Evolutionary conservation across 2,888 invertebrate species (phyloP).

Genomic region (Cryptophagus acutangulus): DNA sequence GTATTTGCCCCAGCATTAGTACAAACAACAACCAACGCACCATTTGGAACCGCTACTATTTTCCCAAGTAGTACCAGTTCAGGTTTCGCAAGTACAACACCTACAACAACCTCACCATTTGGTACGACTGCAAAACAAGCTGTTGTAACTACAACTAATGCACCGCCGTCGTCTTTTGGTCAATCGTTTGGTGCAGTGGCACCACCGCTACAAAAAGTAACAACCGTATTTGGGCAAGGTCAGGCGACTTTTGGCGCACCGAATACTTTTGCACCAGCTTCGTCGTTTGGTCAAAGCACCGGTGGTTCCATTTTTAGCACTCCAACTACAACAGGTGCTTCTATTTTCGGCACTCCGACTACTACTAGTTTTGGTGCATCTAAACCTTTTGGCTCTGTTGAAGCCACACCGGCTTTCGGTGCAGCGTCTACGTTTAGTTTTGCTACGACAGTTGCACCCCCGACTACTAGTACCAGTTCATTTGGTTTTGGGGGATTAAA

Average conservation of each 20-base stretch:
- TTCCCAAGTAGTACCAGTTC: slow-evolving; percentile 12
- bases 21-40: slow-evolving; percentile 1
- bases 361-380: slow-evolving; percentile 14
- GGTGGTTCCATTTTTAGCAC: slow-evolving; percentile 11
- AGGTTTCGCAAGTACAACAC: background rate
- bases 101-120: slow-evolving; percentile 6
- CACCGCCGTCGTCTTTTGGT: slow-evolving; percentile 11
- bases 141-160: slow-evolving; percentile 11
- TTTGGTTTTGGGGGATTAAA: slow-evolving; percentile 16
- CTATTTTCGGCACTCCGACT: slow-evolving; percentile 13
- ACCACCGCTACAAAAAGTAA: background rate
- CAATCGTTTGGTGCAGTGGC: background rate
- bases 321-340: slow-evolving; percentile 11
- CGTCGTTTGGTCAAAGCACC: slow-evolving; percentile 7
- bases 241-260: slow-evolving; percentile 2
- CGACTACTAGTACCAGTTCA: slow-evolving; percentile 2
- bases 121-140: slow-evolving; percentile 10
- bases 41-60: slow-evolving; percentile 8
- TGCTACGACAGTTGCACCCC: slow-evolving; percentile 8
- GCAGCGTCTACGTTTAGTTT: slow-evolving; percentile 8
- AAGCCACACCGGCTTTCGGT: slow-evolving; percentile 1
- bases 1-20: background rate
- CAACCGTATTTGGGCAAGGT: background rate
- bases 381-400: no score
- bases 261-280: slow-evolving; percentile 10